Conservation (phyloP, 1,140 invertebrate genomes). For the Achatina immaculata region DNA sequence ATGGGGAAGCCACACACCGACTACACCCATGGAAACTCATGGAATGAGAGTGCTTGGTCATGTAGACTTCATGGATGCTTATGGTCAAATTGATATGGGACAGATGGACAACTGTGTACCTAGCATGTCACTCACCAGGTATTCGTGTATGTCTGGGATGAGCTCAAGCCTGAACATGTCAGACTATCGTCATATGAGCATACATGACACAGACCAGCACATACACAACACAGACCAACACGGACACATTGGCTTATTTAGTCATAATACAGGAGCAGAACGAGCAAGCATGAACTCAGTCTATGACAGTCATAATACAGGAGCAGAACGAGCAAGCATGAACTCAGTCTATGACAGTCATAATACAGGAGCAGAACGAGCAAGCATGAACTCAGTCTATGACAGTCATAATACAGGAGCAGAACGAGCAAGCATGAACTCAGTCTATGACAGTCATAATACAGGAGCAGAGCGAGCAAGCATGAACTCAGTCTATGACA, state of each 20-base stretch:
- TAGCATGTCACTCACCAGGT: constrained; percentile 12
- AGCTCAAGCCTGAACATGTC: background rate
- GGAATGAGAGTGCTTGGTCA: background rate
- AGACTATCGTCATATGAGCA: background rate
- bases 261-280: no score
- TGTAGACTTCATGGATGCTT: constrained; percentile 21
- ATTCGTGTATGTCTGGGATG: background rate
- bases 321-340: background rate
- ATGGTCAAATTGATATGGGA: background rate
- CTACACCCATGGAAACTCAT: background rate
- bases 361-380: no score
- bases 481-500: no score
- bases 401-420: no score
- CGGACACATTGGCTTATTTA: no score
- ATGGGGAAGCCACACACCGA: background rate
- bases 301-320: no score
- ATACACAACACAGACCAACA: no score
- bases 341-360: constrained; percentile 9
- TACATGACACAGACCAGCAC: background rate
- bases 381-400: no score
- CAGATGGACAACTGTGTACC: constrained; percentile 8
- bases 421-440: background rate
- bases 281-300: no score
- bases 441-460: no score
- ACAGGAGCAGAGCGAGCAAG: no score